A percentile compares a stretch with the other conserved stretches of the same genome.
Evolutionary conservation across 2,888 invertebrate genomes (phyloP).

Genomic region (Crocallis elinguaria): DNA sequence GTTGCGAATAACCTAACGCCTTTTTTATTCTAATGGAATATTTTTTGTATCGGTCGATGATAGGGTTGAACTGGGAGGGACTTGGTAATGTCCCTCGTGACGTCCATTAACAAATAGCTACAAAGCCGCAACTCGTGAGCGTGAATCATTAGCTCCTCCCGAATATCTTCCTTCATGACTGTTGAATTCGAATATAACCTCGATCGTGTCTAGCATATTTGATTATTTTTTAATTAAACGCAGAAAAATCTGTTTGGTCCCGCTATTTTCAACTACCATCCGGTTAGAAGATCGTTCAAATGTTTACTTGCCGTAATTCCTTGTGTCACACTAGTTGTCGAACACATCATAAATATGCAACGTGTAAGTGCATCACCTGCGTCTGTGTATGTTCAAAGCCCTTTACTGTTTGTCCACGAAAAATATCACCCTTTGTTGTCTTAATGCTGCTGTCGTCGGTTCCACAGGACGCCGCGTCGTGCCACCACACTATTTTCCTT

Average conservation of each 20-base stretch:
- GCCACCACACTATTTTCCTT: slow-evolving; percentile 41
- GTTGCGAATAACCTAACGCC: slow-evolving; percentile 52
- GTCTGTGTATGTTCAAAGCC: slow-evolving; percentile 67
- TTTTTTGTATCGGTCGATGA: slow-evolving; percentile 61
- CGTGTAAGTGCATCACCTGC: slow-evolving; percentile 69
- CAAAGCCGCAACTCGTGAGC: slow-evolving; percentile 52
- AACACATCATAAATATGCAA: slow-evolving; percentile 81
- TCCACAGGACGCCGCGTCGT: slow-evolving; percentile 41
- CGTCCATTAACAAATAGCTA: slow-evolving; percentile 60
- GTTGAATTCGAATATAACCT: slow-evolving; percentile 24
- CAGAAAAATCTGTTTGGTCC: slow-evolving; percentile 12
- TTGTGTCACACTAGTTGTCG: slow-evolving; percentile 72
- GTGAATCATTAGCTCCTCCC: slow-evolving; percentile 57
- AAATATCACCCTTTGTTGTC: slow-evolving; percentile 77
- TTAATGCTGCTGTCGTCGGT: slow-evolving; percentile 65
- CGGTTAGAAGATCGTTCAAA: slow-evolving; percentile 62
- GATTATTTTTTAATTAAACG: slow-evolving; percentile 25
- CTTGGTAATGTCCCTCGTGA: slow-evolving; percentile 49
- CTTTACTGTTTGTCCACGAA: slow-evolving; percentile 76
- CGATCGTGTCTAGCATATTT: slow-evolving; percentile 11
- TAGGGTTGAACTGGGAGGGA: slow-evolving; percentile 53
- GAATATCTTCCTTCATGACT: slow-evolving; percentile 43
- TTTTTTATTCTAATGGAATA: slow-evolving; percentile 55
- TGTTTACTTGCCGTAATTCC: slow-evolving; percentile 67
- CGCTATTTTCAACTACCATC: slow-evolving; percentile 27